Base-by-base conservation (phyloP, 2,797 vertebrate genomes). In the Cottoperca gobio region DNA sequence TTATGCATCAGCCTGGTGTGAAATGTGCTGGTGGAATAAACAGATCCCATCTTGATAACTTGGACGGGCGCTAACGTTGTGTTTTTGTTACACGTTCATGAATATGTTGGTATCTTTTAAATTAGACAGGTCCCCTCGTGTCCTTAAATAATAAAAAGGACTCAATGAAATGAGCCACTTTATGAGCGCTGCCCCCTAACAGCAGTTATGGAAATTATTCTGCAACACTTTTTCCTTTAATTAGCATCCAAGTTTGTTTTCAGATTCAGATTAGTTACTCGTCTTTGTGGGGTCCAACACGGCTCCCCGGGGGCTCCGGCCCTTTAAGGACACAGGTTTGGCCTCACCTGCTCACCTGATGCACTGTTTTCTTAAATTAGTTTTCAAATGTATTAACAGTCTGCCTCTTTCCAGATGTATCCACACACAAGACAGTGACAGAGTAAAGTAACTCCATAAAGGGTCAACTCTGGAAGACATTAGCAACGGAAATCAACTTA, bases 1-100 rank as follows among this genome's bases (percentile, higher is more conserved):
- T 88, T 88, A 86, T 73, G 83, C 75, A 79, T 57, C 66, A 68
- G 85, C 61, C 78, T 84, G 78, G 78, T 73, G 84, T 70, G 84
- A 88, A 85, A 87, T 62, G 73, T 85, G 81, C 86, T 71, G 61
- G 70, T 70, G 57, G 78, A 71, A 64, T 67, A 73, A 79, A 40
- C 81, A 52, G 76, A 85, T 68, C 69, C 55, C 42, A 40, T 67
- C 63, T 71, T 57, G 60, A 81, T 60, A 66, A 76, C 61, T 73
- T 78, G 86, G 74, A 72, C 23, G 0, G 53, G 12, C 19, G 2
- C 61, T 24, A 52, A 24, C 58, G 7, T 64, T 40, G 42, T 65
- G 74, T 70, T 78, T 72, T 59, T 60, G 59, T 74, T 75, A 60
- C 52, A 42, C 19, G 54, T 63, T 63, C 28, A 70, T 64, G 39